A percentile compares a stretch with the other conserved stretches of the same genome.
These are phyloP conservation scores for Eulemur rufifrons DNA, from an alignment of 2,113 vertebrate species.

Conservation along the genomic window DNA sequence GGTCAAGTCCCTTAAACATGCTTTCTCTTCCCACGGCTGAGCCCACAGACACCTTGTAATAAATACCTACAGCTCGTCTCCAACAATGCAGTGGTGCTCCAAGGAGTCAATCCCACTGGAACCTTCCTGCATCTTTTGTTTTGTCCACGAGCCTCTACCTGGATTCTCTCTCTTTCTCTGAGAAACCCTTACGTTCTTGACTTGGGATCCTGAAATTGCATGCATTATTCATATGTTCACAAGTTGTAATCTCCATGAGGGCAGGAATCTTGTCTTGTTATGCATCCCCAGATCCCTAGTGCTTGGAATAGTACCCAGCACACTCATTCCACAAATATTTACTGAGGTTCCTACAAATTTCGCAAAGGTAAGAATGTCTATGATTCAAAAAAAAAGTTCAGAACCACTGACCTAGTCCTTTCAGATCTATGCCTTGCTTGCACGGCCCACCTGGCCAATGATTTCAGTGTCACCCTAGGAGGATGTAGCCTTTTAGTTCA, in stretches of 20 bases:
- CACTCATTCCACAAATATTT: background rate
- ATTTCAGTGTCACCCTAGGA: background rate
- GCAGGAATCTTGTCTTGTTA: background rate
- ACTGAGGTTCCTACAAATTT: background rate
- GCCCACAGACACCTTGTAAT: background rate
- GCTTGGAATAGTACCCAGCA: background rate
- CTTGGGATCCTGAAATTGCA: background rate
- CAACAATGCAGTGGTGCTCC: too few relatives aligned
- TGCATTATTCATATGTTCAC: fast-evolving
- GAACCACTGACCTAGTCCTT: background rate
- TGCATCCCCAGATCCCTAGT: background rate
- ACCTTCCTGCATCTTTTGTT: background rate
- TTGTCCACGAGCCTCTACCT: background rate
- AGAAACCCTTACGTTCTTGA: background rate
- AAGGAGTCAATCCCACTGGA: background rate
- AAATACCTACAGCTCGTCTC: background rate
- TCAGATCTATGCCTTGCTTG: background rate
- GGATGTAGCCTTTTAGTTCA: background rate
- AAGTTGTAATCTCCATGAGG: fast-evolving
- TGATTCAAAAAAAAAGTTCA: background rate
- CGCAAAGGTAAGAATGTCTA: background rate
- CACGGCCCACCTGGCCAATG: fast-evolving
- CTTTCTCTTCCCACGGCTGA: background rate
- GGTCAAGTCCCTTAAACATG: background rate
- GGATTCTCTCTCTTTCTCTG: background rate